Base-by-base conservation (phyloP, 1,140 invertebrate genomes). In the Drosophila lini region DNA sequence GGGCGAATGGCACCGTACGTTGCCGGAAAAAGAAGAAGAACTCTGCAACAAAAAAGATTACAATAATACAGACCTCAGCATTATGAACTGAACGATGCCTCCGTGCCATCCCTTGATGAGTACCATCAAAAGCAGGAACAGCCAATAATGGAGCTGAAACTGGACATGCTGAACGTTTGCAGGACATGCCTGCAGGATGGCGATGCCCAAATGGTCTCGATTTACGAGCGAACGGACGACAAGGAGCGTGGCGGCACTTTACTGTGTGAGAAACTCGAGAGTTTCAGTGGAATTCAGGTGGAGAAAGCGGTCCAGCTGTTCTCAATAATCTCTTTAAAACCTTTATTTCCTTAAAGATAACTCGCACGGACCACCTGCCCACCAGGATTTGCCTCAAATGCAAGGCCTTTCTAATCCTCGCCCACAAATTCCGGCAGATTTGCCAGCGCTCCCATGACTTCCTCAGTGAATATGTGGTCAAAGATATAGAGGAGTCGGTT, bases 381-480 rank as follows among this genome's bases (percentile, higher is more conserved):
- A 65, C 59, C 0, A 69, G 59, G 25, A 92, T 92, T 9, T 92
- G 91, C 25, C 32, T 70, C 0, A 89, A 86, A 52, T 92, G 91
- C 57, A 67, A 78, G 15, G 88, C 74, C 0, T 92, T 91, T 62
- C 40, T 92, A 9, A 74, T 38, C 5, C 32, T 92, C 8, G 79
- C 91, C 0, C 65, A 90, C 42, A 92, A 91, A 53, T 92, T 92
- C 62, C 84, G 75, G 8, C 74, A 81, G 42, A 91, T 92, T 59
- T 90, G 90, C 34, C 76, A 70, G n/a, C 83, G 86, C 47, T 91
- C 91, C 1, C 68, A 92, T 58, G 67, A 78, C 36, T 92, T 91
- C 44, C 61, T 92, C 4, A 64, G 73, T 0, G 80, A 91, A 67
- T 92, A 77, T 50, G 77, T 91, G 19, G 64, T 50, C 11, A 80